Evolutionary conservation across 53 echinoderm and acorn worm species (phyloP).

Genomic region (Patiria pectinifera): DNA sequence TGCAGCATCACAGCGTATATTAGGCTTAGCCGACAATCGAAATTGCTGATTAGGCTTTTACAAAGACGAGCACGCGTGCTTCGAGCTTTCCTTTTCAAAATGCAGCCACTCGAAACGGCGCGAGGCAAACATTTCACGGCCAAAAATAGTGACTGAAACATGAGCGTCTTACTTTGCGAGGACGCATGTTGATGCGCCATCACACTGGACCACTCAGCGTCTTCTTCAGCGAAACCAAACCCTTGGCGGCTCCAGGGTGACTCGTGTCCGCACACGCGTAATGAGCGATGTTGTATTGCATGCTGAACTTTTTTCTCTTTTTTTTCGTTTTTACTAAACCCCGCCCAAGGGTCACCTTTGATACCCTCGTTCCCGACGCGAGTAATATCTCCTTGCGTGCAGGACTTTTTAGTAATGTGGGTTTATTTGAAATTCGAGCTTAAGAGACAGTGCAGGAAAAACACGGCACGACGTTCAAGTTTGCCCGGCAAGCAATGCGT

Average conservation of each 20-base stretch:
- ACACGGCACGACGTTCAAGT: neutral
- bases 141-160: neutral
- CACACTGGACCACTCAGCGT: neutral
- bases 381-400: neutral
- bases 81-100: neutral
- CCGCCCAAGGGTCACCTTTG: constrained; percentile 1
- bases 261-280: neutral
- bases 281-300: neutral
- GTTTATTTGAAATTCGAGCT: constrained; percentile 15
- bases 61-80: neutral
- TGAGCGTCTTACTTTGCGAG: neutral
- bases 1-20: too few relatives aligned
- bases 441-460: neutral
- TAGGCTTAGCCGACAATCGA: too few relatives aligned
- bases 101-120: neutral
- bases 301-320: too few relatives aligned
- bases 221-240: neutral
- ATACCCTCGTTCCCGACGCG: neutral
- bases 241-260: neutral
- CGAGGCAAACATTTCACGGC: neutral
- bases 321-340: neutral
- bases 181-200: neutral
- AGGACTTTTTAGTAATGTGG: too few relatives aligned
- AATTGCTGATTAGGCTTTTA: too few relatives aligned
- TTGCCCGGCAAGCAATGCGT: neutral